Conservation (phyloP, 1,140 invertebrate genomes). For the Frieseomelitta varia region DNA sequence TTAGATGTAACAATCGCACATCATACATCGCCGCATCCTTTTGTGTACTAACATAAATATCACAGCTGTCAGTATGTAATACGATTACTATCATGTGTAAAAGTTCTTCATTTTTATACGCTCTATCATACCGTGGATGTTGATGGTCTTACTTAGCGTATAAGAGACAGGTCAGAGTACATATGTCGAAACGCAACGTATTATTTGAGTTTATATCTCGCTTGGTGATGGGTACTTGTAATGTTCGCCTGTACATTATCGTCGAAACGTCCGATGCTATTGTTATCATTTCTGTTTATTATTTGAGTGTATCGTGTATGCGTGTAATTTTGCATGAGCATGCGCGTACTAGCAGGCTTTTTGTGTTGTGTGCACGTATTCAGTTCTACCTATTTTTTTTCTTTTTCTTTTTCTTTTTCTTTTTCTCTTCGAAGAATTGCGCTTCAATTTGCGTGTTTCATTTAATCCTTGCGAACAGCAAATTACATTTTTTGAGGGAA, state of each 20-base stretch:
- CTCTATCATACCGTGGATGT: not conserved
- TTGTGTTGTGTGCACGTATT: slow-evolving; percentile 32
- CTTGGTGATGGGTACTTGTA: slow-evolving; percentile 66
- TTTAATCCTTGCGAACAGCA: not conserved
- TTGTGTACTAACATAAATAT: slow-evolving; percentile 58
- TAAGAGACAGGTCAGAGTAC: not conserved
- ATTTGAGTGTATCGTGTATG: slow-evolving; percentile 15
- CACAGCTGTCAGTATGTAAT: slow-evolving; percentile 41
- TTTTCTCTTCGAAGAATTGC: not conserved
- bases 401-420: not conserved
- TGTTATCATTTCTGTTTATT: slow-evolving; percentile 30
- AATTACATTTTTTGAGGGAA: not conserved
- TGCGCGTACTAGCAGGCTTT: slow-evolving; percentile 30
- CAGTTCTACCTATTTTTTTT: not conserved
- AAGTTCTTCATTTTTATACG: slow-evolving; percentile 8
- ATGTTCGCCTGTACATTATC: slow-evolving; percentile 34
- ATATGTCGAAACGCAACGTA: not conserved
- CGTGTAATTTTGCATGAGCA: slow-evolving; percentile 32
- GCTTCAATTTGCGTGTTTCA: slow-evolving; percentile 19
- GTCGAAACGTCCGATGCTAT: slow-evolving; percentile 34
- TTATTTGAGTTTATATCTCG: slow-evolving; percentile 55
- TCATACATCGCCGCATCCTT: slow-evolving; percentile 53
- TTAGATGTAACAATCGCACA: slow-evolving; percentile 52
- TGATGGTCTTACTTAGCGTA: not conserved
- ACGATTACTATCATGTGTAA: slow-evolving; percentile 31